Conservation (phyloP, 1,140 invertebrate species). For the Chrysomallon squamiferum region DNA sequence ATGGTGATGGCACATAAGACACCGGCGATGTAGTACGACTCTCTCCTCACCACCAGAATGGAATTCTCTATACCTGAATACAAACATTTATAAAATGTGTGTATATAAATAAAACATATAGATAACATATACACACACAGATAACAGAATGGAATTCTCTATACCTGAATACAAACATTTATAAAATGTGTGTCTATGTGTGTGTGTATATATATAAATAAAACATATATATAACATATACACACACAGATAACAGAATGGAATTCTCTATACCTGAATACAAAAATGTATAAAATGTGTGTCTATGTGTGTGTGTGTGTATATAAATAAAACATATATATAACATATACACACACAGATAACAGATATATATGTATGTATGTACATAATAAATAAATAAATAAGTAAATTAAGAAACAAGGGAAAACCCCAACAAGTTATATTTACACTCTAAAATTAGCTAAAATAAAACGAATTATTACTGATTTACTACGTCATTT, state of each 20-base stretch:
- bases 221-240: background rate
- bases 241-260: background rate
- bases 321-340: no score
- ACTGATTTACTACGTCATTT: no score
- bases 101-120: background rate
- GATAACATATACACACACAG: background rate
- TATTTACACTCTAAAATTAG: no score
- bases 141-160: background rate
- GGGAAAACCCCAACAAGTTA: no score
- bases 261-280: slow-evolving; percentile 3
- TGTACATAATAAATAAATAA: no score
- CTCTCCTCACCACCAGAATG: background rate
- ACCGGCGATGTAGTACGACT: background rate
- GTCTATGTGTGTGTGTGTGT: no score
- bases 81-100: background rate
- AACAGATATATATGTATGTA: no score
- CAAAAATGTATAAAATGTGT: background rate
- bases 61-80: slow-evolving; percentile 3
- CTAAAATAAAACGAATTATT: no score
- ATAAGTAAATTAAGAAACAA: no score
- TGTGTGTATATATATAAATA: no score
- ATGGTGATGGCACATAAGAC: background rate
- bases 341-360: no score
- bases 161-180: background rate
- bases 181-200: background rate